Conservation (phyloP, 2,113 vertebrate species). For the Burhinus oedicnemus region DNA sequence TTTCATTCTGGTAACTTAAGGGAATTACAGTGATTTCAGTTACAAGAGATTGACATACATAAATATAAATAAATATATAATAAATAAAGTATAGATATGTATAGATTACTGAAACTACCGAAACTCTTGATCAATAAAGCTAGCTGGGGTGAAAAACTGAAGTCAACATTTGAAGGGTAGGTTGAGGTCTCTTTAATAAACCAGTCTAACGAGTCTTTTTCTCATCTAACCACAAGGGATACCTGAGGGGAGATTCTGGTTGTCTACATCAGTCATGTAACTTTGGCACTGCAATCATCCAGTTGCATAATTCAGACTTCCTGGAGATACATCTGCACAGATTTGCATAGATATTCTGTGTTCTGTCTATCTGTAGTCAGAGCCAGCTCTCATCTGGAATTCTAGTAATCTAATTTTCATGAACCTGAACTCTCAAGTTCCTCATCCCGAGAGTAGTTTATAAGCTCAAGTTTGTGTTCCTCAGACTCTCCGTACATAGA, state of each 20-base stretch:
- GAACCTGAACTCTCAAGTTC: constrained; percentile 26
- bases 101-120: not conserved
- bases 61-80: not conserved
- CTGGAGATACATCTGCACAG: constrained; percentile 43
- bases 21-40: not conserved
- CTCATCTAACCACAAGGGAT: not conserved
- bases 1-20: not conserved
- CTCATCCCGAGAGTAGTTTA: not conserved
- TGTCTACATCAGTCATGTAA: constrained; percentile 32
- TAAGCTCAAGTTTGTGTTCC: not conserved
- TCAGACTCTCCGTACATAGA: not conserved
- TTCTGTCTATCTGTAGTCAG: not conserved
- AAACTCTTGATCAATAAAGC: not conserved
- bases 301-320: constrained; percentile 55
- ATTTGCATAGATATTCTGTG: constrained; percentile 50
- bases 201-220: not conserved
- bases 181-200: not conserved
- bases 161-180: not conserved
- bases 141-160: not conserved
- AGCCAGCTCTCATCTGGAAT: constrained; percentile 37
- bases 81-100: not conserved
- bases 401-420: constrained; percentile 64
- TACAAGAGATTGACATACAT: not conserved
- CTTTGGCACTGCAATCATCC: constrained; percentile 10
- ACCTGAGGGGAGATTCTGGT: constrained; percentile 11